phyloP scores from a whole-genome alignment of 2,888 invertebrate species.

The Lissocephala sabroskyi region DNA sequence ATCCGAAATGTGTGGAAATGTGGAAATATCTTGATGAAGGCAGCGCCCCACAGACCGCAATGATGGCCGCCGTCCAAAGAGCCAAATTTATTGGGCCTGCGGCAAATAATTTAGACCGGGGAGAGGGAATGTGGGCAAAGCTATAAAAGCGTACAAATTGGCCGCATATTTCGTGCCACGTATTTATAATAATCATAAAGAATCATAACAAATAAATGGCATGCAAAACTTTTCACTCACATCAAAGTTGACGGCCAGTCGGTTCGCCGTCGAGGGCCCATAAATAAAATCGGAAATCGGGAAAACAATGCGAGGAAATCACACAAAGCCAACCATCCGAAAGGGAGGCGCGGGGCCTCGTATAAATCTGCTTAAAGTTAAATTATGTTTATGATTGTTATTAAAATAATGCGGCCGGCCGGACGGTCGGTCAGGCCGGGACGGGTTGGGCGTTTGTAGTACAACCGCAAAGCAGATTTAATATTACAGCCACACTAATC shows the following conservation, averaged over 20 bases:
- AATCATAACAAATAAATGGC: constrained; percentile 5
- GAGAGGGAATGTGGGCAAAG: constrained; percentile 28
- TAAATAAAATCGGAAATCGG: neutral
- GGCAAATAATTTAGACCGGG: constrained; percentile 49
- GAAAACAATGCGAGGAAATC: neutral
- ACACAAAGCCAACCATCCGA: constrained; percentile 1
- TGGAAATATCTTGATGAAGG: constrained; percentile 1
- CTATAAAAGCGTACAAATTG: no score
- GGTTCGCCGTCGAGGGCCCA: neutral
- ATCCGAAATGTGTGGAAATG: neutral
- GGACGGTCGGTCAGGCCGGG: no score
- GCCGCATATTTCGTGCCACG: neutral
- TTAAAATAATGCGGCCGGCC: constrained; percentile 35
- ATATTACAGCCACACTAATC: constrained; percentile 66
- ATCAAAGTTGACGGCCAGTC: constrained; percentile 8
- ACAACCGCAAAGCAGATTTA: constrained; percentile 59
- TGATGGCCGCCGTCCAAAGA: neutral
- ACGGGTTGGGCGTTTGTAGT: no score
- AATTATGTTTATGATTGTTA: constrained; percentile 64
- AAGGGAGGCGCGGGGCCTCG: constrained; percentile 6
- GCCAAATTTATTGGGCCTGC: constrained; percentile 47
- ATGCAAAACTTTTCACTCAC: constrained; percentile 16
- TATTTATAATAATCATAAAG: constrained; percentile 10
- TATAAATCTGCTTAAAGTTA: constrained; percentile 51
- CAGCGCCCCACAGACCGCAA: neutral